A percentile compares a stretch with the other conserved stretches of the same genome.
phyloP scores from a whole-genome alignment of 2,113 vertebrate genomes.

The Pristiophorus japonicus region DNA sequence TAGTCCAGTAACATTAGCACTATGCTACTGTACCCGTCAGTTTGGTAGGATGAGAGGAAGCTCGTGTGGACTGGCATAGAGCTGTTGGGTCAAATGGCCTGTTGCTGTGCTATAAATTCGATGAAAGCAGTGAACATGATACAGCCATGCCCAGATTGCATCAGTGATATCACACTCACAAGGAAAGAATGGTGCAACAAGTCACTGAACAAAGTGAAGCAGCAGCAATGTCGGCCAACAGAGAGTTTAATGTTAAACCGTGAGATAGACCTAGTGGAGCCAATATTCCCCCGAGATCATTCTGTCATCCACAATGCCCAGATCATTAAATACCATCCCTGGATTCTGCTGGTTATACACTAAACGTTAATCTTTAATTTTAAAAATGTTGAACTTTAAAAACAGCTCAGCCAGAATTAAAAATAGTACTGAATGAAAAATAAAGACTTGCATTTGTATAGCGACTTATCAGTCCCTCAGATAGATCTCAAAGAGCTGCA shows the following conservation, averaged over 20 bases:
- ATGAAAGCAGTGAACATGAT: too few species aligned
- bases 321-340: neutral
- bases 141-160: neutral
- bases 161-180: neutral
- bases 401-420: neutral
- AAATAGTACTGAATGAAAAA: neutral
- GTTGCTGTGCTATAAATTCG: neutral
- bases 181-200: neutral
- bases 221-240: neutral
- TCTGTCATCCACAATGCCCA: neutral
- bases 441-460: too few species aligned
- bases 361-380: neutral
- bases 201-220: neutral
- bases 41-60: neutral
- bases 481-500: neutral
- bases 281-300: neutral
- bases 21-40: too few species aligned
- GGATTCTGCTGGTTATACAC: too few species aligned
- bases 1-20: too few species aligned
- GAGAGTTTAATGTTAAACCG: neutral
- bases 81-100: neutral
- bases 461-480: neutral
- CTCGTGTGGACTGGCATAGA: neutral
- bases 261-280: neutral
- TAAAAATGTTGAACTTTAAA: neutral